Conservation (phyloP, 35 echinoderm and acorn worm genomes). For the Apostichopus japonicus region DNA sequence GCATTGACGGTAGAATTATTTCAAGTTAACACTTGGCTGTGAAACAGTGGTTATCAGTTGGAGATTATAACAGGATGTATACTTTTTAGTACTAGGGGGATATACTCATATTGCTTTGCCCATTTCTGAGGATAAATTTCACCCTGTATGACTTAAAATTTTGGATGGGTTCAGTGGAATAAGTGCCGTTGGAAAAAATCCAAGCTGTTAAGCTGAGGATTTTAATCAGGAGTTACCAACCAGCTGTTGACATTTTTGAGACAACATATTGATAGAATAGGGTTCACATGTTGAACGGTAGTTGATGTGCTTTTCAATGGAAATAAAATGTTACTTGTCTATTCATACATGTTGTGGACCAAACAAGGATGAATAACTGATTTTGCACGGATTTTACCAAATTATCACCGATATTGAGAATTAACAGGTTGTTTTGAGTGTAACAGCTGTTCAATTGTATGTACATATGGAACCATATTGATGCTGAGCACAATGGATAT, state of each 20-base stretch:
- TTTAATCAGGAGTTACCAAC: constrained; percentile 27
- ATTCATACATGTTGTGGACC: background rate
- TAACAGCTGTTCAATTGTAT: constrained; percentile 59
- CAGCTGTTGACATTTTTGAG: constrained; percentile 51
- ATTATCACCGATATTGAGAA: background rate
- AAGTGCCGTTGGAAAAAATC: background rate
- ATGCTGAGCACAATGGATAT: constrained; percentile 25
- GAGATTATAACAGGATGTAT: constrained; percentile 37
- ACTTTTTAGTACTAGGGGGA: constrained; percentile 8
- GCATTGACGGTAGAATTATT: constrained; percentile 58
- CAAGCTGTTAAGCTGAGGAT: background rate
- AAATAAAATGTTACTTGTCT: constrained; percentile 10
- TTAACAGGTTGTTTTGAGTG: constrained; percentile 54
- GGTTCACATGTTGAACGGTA: background rate
- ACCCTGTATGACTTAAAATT: background rate
- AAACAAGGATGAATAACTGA: background rate
- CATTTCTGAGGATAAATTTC: background rate
- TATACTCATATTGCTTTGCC: constrained; percentile 4
- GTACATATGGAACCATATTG: constrained; percentile 65
- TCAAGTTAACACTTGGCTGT: constrained; percentile 44
- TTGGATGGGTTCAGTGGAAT: background rate
- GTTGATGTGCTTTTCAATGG: background rate
- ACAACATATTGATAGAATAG: constrained; percentile 42
- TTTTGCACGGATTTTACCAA: background rate
- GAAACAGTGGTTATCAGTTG: constrained; percentile 45